Percentiles rank a stretch among this genome's conserved stretches.
Conservation (phyloP, 2,113 vertebrate species). For the Monopterus albus region DNA sequence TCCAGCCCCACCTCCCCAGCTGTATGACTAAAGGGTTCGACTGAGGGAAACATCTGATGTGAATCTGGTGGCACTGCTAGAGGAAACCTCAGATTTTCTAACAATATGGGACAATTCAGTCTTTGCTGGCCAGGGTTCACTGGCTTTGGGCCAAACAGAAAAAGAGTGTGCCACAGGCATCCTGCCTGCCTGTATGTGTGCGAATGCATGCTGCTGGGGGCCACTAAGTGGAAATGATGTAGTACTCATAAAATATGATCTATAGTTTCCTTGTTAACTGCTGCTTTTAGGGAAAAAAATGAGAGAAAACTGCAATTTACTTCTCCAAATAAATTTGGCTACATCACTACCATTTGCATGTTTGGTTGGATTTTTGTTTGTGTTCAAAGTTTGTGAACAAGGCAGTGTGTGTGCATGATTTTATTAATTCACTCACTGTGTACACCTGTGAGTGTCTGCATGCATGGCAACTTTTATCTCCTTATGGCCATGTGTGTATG, state of each 20-base stretch:
- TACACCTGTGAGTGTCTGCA: conserved; percentile 27
- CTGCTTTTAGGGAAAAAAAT: conserved; percentile 8
- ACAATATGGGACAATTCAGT: conserved; percentile 57
- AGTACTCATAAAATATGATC: conserved; percentile 23
- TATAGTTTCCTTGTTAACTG: conserved; percentile 17
- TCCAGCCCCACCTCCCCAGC: conserved; percentile 20
- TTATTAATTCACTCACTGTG: conserved; percentile 38
- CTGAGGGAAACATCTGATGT: conserved; percentile 42
- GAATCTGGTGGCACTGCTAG: conserved; percentile 26
- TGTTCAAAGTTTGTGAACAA: background rate
- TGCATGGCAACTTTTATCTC: conserved; percentile 2
- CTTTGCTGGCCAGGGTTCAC: conserved; percentile 47
- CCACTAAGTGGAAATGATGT: conserved; percentile 10
- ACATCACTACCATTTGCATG: conserved; percentile 13
- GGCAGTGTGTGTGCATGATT: background rate
- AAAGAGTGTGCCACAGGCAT: background rate
- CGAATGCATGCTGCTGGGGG: conserved; percentile 7
- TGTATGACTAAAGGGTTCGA: conserved; percentile 11
- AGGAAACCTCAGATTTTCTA: conserved; percentile 32
- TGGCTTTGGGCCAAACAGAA: conserved; percentile 23
- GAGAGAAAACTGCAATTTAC: conserved; percentile 11
- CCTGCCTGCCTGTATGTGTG: background rate
- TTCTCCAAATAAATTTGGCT: conserved; percentile 13
- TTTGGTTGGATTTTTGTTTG: conserved; percentile 8
- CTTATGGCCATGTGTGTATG: background rate